Percentiles rank a stretch among this genome's conserved stretches.
These are phyloP conservation scores for Polymixis lichenea DNA, from an alignment of 2,888 invertebrate genomes.

Conservation along the genomic window DNA sequence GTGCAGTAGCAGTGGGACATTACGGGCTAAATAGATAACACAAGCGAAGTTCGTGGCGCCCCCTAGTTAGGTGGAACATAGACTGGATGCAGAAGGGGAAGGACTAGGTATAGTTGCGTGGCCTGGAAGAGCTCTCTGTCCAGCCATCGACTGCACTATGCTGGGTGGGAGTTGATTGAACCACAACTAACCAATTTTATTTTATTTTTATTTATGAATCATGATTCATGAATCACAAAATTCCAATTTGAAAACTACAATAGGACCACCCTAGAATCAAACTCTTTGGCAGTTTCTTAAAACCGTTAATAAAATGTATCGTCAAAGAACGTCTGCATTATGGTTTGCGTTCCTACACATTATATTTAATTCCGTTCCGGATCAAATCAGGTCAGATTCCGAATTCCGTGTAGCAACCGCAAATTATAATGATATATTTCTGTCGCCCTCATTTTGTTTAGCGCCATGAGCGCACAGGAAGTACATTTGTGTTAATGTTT, in stretches of 20 bases:
- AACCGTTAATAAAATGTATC: background rate
- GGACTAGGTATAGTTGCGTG: too few species aligned
- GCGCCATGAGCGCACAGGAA: constrained; percentile 41
- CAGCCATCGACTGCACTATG: too few species aligned
- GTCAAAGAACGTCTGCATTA: background rate
- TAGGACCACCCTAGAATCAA: background rate
- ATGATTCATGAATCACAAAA: background rate
- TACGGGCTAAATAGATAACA: too few species aligned
- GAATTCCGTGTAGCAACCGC: constrained; percentile 35
- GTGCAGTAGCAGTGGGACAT: too few species aligned
- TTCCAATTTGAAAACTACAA: background rate
- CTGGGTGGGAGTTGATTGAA: too few species aligned
- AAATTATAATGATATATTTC: constrained; percentile 60
- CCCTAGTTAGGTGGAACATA: too few species aligned
- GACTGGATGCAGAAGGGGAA: too few species aligned
- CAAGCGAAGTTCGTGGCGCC: too few species aligned
- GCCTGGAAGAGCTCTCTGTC: too few species aligned
- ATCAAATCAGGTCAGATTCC: constrained; percentile 52
- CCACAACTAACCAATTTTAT: background rate
- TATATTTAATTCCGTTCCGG: constrained; percentile 24
- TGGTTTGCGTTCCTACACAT: background rate
- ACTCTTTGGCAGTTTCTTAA: background rate
- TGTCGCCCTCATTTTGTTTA: constrained; percentile 49
- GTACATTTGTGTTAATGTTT: constrained; percentile 42
- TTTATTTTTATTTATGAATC: background rate